Evolutionary conservation across 2,888 invertebrate species (phyloP), one percentile per base, ranked within the genome.

Genomic region (Melitaea athalia): DNA sequence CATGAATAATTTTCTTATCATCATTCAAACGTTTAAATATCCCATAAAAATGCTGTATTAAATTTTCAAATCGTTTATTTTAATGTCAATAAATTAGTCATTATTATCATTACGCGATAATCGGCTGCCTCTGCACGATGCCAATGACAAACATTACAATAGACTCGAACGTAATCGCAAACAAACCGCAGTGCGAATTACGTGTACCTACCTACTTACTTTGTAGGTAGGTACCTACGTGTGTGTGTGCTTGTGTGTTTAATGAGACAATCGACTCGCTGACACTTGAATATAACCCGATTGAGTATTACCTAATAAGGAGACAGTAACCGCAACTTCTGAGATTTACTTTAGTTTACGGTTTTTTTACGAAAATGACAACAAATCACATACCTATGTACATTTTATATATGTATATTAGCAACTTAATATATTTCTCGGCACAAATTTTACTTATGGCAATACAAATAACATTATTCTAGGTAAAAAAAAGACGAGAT

Each of bases 181-280:
- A 33, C 53, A 53, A 53, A 63, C 63, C 63, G 63, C 63, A 53
- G 38, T 63, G n/a, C n/a, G 52, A 63, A 33, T 63, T 52, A 63
- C 42, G 38, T 62, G 15, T 17, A 52, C 11, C 24, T 43, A 45
- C 45, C 10, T 3, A 45, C 45, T 45, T 3, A 45, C 45, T 45
- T 12, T 63, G 24, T 24, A 52, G 17, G 24, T 45, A 10, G 0
- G 10, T 14, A 45, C 11, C 0, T 12, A 3, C 11, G 12, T 45
- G 3, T 45, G 45, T 45, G 38, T 50, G 15, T 50, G 50, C 15
- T 10, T 15, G 42, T 8, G 42, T 57, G 63, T 63, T 63, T 52
- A 50, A 53, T 63, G 17, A 43, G 43, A 63, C 43, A 63, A 63
- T 53, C 53, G 43, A 63, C 63, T 53, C 53, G 24, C 42, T 53